Evolutionary conservation across 1,140 invertebrate species (phyloP).

Genomic region (Drosophila pruinosa): DNA sequence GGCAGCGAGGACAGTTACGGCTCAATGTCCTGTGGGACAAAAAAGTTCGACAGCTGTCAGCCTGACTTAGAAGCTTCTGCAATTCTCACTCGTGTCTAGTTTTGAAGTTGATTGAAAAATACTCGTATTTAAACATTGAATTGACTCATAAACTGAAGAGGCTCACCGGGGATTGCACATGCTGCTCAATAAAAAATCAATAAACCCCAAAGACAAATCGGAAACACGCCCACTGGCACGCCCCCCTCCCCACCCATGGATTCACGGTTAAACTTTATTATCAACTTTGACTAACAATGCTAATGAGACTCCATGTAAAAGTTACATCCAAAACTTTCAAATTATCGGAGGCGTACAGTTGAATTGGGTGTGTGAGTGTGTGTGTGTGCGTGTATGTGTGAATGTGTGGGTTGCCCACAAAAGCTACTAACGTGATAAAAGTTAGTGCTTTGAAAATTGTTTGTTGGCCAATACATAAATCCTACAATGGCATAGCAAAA

Average conservation of each 20-base stretch:
- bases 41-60: constrained; percentile 1
- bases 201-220: constrained; percentile 11
- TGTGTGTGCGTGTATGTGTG: not conserved
- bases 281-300: constrained; percentile 69
- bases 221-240: not conserved
- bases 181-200: constrained; percentile 33
- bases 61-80: not conserved
- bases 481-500: constrained; percentile 26
- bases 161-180: not conserved
- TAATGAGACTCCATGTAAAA: constrained; percentile 66
- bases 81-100: not conserved
- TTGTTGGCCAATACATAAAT: constrained; percentile 28
- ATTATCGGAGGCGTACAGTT: constrained; percentile 12
- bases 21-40: not conserved
- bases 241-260: constrained; percentile 2
- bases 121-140: constrained; percentile 30
- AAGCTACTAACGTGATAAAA: constrained; percentile 56
- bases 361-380: not conserved
- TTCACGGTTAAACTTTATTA: constrained; percentile 47
- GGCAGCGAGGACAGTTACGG: too few relatives aligned
- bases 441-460: constrained; percentile 22
- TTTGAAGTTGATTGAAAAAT: constrained; percentile 2
- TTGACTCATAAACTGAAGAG: constrained; percentile 13
- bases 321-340: constrained; percentile 49
- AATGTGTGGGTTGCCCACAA: not conserved